Conservation (phyloP, 2,113 vertebrate species). For the Syngnathus floridae region DNA sequence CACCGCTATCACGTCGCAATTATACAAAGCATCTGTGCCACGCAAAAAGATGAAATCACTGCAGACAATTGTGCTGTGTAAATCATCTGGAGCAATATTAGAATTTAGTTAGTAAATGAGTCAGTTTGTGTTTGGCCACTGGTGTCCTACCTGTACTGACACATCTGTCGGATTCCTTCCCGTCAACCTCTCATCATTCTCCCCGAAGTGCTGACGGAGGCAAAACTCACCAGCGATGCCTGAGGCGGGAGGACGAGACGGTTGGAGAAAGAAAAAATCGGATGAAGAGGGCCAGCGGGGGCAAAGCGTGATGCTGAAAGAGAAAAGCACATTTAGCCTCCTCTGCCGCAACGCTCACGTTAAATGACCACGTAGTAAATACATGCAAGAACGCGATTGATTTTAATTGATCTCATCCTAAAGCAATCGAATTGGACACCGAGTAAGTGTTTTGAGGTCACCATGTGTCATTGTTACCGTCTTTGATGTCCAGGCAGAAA, state of each 20-base stretch:
- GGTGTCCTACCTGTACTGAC: background rate
- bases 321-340: background rate
- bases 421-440: background rate
- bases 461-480: background rate
- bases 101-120: too few relatives aligned
- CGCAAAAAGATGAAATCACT: background rate
- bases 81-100: background rate
- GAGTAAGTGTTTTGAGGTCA: background rate
- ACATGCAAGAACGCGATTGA: background rate
- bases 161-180: constrained; percentile 24
- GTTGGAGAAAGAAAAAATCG: constrained; percentile 3
- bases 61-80: background rate
- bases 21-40: background rate
- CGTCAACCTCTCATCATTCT: constrained; percentile 32
- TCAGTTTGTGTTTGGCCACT: background rate
- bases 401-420: background rate
- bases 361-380: background rate
- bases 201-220: constrained; percentile 58
- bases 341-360: background rate
- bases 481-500: background rate
- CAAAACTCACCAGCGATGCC: constrained; percentile 49
- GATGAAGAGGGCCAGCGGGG: background rate
- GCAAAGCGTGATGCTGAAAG: background rate
- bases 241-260: constrained; percentile 44
- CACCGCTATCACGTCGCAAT: background rate